Conservation (phyloP, 35 echinoderm and acorn worm species). For the Amphiura filiformis region DNA sequence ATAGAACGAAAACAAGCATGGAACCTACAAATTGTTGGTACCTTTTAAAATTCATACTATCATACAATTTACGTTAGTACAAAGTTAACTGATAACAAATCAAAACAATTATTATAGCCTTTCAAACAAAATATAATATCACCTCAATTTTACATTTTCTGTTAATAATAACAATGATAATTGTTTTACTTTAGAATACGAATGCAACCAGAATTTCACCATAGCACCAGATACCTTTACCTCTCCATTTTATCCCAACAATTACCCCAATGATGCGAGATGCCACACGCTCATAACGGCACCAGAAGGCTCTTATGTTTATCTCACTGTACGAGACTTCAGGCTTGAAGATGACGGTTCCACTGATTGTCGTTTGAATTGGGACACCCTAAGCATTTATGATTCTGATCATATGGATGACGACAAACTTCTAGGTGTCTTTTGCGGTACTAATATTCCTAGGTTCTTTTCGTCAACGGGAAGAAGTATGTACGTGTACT, state of each 20-base stretch:
- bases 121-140: no score
- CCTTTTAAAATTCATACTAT: no score
- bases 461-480: neutral
- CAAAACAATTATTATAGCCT: no score
- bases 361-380: neutral
- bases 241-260: neutral
- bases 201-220: neutral
- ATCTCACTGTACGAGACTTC: neutral
- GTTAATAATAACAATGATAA: no score
- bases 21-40: no score
- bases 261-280: neutral
- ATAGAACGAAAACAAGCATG: no score
- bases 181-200: neutral
- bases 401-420: neutral
- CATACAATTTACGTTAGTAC: no score
- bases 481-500: neutral
- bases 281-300: neutral
- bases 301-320: neutral
- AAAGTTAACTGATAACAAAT: no score
- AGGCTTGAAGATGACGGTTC: neutral
- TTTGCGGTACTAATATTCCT: neutral
- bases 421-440: neutral
- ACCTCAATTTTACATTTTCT: no score
- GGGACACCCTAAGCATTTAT: neutral
- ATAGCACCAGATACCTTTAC: neutral